Evolutionary conservation across 2,888 invertebrate genomes (phyloP).

Genomic region (Urechis unicinctus): DNA sequence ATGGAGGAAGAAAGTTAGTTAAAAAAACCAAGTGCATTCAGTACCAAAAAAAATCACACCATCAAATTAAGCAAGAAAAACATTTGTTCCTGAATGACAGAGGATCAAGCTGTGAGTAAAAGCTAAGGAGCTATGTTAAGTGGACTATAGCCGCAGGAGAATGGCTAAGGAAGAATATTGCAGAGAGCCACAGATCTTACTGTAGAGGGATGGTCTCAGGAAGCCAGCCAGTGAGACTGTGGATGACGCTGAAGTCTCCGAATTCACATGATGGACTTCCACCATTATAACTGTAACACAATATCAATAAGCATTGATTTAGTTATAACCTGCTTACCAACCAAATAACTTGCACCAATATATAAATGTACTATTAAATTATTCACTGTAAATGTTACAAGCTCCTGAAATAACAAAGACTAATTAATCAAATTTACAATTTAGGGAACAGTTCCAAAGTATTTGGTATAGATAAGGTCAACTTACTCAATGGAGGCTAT

Average conservation of each 20-base stretch:
- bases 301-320: not conserved
- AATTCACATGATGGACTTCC: conserved; percentile 44
- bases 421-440: not conserved
- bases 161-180: no score
- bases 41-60: no score
- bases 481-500: conserved; percentile 50
- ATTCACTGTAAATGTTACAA: not conserved
- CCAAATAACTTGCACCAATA: not conserved
- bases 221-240: conserved; percentile 49
- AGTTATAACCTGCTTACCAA: no score
- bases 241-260: conserved; percentile 47
- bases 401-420: not conserved
- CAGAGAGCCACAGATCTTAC: conserved; percentile 32
- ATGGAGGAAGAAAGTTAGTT: no score
- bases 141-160: no score
- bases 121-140: no score
- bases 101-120: no score
- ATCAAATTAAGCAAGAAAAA: no score
- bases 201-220: conserved; percentile 49
- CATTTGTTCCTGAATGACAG: no score
- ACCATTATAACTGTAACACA: conserved; percentile 36
- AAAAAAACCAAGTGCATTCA: no score
- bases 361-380: not conserved
- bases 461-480: not conserved
- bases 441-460: not conserved